Evolutionary conservation across 2,888 invertebrate genomes (phyloP), one percentile per base, ranked within the genome.

Genomic region (Mycalesis mineus): DNA sequence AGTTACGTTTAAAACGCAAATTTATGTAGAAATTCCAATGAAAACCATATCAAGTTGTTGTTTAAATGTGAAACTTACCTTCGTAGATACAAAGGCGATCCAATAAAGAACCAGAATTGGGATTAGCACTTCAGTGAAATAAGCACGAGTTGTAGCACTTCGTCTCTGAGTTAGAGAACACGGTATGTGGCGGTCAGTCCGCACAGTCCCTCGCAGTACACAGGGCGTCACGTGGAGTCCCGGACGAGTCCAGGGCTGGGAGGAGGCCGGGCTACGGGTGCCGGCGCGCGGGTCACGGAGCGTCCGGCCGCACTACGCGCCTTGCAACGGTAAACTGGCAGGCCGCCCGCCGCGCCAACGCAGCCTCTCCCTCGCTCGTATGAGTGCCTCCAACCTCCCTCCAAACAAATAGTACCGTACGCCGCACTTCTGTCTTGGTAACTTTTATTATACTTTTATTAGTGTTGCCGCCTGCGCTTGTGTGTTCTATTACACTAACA

Each of bases 241-340:
- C 66, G 74, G 68, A 66, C 68, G 62, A 59, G 72, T 75, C 77
- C 77, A 79, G 65, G 69, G 68, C 55, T 52, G 57, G 73, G 69
- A 68, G 61, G 65, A 77, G 77, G 68, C 69, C 66, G 66, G 71
- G 66, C 64, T 77, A 74, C 72, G 72, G 77, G 77, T 75, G 83
- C 83, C 84, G 84, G 82, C 85, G 83, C 84, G 82, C 84, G 82
- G 82, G 80, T 80, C 81, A 80, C 82, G 83, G 80, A 73, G 77
- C 84, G 84, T 84, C 85, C 88, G 86, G 86, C 88, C 88, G 88
- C 88, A 85, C 88, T 77, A 84, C 86, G 88, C 89, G 89, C 89
- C 88, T 85, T 82, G 82, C 89, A 89, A 89, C 89, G 89, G 89
- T 89, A 89, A 89, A 89, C 89, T 89, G 88, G 80, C 85, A 78